Evolutionary conservation across 2,113 vertebrate genomes (phyloP).

Genomic region (Tragelaphus scriptus): DNA sequence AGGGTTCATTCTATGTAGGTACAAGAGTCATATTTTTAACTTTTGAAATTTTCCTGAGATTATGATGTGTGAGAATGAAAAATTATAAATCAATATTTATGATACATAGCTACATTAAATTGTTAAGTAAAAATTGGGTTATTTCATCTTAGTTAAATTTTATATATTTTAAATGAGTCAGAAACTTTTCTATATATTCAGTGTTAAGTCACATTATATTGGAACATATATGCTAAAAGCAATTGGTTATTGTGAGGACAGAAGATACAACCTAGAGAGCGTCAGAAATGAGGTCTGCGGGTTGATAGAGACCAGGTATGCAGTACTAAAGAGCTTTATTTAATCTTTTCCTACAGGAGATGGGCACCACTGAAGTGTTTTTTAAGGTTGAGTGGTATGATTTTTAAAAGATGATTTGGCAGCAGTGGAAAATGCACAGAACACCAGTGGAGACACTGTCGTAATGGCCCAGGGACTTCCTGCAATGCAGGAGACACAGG

Average conservation of each 20-base stretch:
- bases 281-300: neutral
- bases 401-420: neutral
- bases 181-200: neutral
- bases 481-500: neutral
- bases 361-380: neutral
- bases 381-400: neutral
- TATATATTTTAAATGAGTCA: neutral
- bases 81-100: neutral
- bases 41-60: slow-evolving; percentile 10
- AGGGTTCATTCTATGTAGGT: neutral
- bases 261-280: neutral
- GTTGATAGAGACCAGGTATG: neutral
- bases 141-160: neutral
- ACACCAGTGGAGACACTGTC: neutral
- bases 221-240: neutral
- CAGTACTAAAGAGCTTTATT: neutral
- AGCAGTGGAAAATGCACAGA: neutral
- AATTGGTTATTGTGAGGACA: neutral
- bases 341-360: neutral
- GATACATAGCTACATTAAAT: neutral
- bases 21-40: neutral
- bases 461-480: neutral
- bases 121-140: neutral
- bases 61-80: neutral
- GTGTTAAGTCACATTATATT: neutral